Percentiles rank a stretch among this genome's conserved stretches.
Evolutionary conservation across 2,797 vertebrate species (phyloP).

Genomic region (Pseudochirops corinnae): DNA sequence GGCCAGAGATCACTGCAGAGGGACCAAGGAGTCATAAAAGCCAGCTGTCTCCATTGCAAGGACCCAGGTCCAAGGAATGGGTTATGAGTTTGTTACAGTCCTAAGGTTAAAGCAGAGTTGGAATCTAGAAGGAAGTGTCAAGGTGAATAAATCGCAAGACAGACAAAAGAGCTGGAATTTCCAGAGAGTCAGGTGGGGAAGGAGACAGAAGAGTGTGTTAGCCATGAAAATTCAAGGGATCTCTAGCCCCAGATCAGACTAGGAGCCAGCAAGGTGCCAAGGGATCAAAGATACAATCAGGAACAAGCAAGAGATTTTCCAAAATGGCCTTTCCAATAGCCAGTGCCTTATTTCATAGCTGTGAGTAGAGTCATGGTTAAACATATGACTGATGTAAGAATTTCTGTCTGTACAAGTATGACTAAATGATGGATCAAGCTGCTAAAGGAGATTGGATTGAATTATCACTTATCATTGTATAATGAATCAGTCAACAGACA

Average conservation of each 20-base stretch:
- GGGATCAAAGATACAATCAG: background rate
- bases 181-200: background rate
- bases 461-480: background rate
- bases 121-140: background rate
- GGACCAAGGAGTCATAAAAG: background rate
- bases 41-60: background rate
- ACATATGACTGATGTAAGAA: background rate
- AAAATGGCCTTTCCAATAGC: background rate
- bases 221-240: background rate
- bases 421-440: background rate
- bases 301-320: background rate
- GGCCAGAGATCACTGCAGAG: background rate
- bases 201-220: background rate
- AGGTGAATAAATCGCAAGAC: background rate
- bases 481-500: background rate
- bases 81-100: background rate
- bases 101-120: background rate
- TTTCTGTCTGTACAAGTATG: background rate
- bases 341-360: background rate
- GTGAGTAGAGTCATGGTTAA: background rate
- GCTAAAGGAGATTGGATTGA: background rate
- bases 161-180: background rate
- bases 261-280: background rate
- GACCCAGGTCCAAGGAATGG: background rate
- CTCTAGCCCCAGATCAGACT: background rate